Evolutionary conservation across 2,797 vertebrate genomes (phyloP).

Genomic region (Channallabes apus): DNA sequence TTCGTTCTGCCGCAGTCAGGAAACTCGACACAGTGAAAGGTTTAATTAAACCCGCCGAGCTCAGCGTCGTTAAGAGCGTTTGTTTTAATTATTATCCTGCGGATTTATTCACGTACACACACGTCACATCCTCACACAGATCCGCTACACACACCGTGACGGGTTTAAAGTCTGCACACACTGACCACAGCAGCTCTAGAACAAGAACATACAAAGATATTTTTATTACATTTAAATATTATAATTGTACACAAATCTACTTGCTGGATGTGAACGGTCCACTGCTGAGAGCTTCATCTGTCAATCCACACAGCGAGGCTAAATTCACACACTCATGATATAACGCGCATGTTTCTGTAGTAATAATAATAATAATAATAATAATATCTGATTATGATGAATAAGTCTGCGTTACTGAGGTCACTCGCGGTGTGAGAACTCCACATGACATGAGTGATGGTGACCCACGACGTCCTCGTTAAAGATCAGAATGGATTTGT

Average conservation of each 20-base stretch:
- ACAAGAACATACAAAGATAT: not conserved
- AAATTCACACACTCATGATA: not conserved
- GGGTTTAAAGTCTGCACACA: not conserved
- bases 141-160: not conserved
- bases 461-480: not conserved
- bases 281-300: not conserved
- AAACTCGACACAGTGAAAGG: not conserved
- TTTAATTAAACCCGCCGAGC: not conserved
- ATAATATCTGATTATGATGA: not conserved
- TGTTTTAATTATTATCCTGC: not conserved
- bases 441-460: not conserved
- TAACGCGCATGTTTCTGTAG: too few relatives aligned
- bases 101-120: not conserved
- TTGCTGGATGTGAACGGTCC: not conserved
- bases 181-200: not conserved
- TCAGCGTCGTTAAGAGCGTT: not conserved
- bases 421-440: not conserved
- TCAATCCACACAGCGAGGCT: not conserved
- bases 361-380: not conserved
- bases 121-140: not conserved
- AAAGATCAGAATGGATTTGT: not conserved
- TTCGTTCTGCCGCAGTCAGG: not conserved
- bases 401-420: not conserved
- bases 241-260: not conserved
- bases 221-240: not conserved